Evolutionary conservation across 2,888 invertebrate species (phyloP), one percentile per base, ranked within the genome.

Genomic region (Cerastis leucographa): DNA sequence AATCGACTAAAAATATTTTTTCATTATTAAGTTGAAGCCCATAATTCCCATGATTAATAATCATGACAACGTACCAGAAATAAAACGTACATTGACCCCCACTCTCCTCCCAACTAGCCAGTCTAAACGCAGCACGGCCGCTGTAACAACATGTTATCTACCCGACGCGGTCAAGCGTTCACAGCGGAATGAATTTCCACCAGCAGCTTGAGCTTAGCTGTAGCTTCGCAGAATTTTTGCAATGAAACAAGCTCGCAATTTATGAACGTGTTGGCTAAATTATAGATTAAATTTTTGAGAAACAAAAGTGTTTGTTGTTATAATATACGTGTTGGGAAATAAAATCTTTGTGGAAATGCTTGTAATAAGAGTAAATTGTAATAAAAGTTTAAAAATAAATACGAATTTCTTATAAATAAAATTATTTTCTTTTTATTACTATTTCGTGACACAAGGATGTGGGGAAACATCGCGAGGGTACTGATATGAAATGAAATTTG

Each of bases 61-160:
- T 35, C 35, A 35, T 35, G 3, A 35, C 35, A 35, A 35, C 1
- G 3, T 35, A 35, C 35, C 35, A 35, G 35, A 35, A 35, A 35
- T 2, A 35, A 35, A 35, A 35, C 35, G 2, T 40, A n/a, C 2
- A 0, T 64, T n/a, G 3, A 19, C 14, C 4, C n/a, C n/a, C 14
- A 71, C 65, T 72, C 7, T 2, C 51, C 25, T 9, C 17, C 5
- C 22, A 5, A 67, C 67, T 67, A 22, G 12, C 62, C 22, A 5
- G 0, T 67, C 9, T 78, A 84, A 94, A 93, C 88, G 81, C 65
- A 72, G 83, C 91, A 87, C 54, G 25, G 29, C 51, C 69, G 77
- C 91, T 91, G 93, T 91, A 93, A 94, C 94, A 94, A 93, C 92
- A 92, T 91, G 94, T 92, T 95, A 95, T 95, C 95, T 94, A 90